phyloP scores from a whole-genome alignment of 2,888 invertebrate species.

The Idaea biselata region DNA sequence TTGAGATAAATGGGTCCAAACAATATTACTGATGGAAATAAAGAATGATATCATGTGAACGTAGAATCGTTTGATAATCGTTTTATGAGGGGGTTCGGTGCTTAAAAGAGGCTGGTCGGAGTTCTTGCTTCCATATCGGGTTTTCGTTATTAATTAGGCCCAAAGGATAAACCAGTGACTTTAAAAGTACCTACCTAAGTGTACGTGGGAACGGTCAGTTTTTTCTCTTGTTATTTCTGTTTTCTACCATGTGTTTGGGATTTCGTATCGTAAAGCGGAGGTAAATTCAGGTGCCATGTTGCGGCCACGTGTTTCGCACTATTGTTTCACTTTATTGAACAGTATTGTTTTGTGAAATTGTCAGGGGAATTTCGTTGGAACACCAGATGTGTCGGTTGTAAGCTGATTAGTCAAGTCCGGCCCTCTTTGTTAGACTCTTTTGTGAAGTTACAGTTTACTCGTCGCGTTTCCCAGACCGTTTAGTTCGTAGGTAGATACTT shows the following conservation, averaged over 20 bases:
- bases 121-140: constrained; percentile 61
- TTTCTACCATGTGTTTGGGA: constrained; percentile 63
- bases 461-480: constrained; percentile 28
- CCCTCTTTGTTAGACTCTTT: constrained; percentile 33
- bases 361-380: constrained; percentile 35
- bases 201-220: constrained; percentile 67
- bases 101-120: constrained; percentile 45
- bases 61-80: constrained; percentile 73
- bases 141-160: constrained; percentile 71
- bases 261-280: constrained; percentile 56
- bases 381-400: constrained; percentile 61
- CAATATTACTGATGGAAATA: constrained; percentile 58
- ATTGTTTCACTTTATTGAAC: constrained; percentile 54
- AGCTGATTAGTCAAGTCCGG: constrained; percentile 31
- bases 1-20: constrained; percentile 59
- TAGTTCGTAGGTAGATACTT: constrained; percentile 12
- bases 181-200: not conserved
- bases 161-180: constrained; percentile 47
- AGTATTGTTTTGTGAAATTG: constrained; percentile 43
- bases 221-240: constrained; percentile 44
- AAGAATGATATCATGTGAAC: constrained; percentile 56
- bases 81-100: constrained; percentile 67
- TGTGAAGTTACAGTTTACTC: constrained; percentile 35
- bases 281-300: constrained; percentile 57
- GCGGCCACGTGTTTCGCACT: constrained; percentile 56